Evolutionary conservation across 2,888 invertebrate genomes (phyloP).

Genomic region (Caenorhabditis panamensis): DNA sequence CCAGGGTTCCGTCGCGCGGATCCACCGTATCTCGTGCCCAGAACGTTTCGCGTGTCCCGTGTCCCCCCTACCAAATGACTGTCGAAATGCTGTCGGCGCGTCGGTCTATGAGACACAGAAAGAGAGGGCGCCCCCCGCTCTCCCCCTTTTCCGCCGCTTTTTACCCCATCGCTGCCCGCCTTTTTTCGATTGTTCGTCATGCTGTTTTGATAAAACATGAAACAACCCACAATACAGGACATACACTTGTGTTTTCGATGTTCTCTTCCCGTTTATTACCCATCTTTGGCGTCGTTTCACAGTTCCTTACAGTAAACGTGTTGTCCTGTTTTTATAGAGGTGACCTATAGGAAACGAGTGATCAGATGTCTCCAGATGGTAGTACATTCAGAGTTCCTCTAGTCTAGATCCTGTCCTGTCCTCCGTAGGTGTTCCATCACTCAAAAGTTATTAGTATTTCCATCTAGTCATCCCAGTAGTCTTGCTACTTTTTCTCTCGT

Average conservation of each 20-base stretch:
- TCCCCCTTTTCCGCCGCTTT: slow-evolving; percentile 7
- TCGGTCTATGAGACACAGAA: neutral
- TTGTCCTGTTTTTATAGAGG: too few species aligned
- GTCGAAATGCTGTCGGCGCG: slow-evolving; percentile 28
- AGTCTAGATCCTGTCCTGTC: too few species aligned
- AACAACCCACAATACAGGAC: neutral
- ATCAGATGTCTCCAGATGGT: too few species aligned
- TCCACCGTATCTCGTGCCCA: slow-evolving; percentile 28
- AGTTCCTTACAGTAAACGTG: neutral
- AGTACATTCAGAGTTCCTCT: too few species aligned
- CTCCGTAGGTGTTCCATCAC: too few species aligned
- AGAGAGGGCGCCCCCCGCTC: slow-evolving; percentile 6
- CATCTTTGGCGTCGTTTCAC: slow-evolving; percentile 5
- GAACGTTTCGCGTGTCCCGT: slow-evolving; percentile 27
- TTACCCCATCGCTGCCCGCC: slow-evolving; percentile 18
- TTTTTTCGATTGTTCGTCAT: slow-evolving; percentile 34
- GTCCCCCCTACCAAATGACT: slow-evolving; percentile 36
- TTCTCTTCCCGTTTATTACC: slow-evolving; percentile 10
- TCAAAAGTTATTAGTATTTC: too few species aligned
- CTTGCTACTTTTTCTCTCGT: neutral
- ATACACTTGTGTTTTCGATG: slow-evolving; percentile 19
- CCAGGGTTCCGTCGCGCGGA: neutral
- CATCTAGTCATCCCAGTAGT: neutral
- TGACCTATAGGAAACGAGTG: too few species aligned
- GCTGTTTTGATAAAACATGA: slow-evolving; percentile 35